phyloP scores from a whole-genome alignment of 2,797 vertebrate species.

The Microhierax caerulescens region DNA sequence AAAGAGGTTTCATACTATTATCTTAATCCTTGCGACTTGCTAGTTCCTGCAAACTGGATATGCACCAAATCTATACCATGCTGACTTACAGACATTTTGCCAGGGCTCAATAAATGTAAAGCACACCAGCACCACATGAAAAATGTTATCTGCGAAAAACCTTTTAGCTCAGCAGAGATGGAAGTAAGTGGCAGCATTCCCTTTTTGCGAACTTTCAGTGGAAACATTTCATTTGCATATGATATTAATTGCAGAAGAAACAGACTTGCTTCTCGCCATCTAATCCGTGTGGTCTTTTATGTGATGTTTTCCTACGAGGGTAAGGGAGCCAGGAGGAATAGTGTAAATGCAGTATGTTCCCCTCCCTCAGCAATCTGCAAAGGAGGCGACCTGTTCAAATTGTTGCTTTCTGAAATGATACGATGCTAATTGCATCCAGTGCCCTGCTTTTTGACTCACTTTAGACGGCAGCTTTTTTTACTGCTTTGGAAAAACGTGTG shows the following conservation, averaged over 20 bases:
- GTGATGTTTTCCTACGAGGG: not conserved
- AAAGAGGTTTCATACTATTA: not conserved
- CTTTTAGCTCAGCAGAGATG: conserved; percentile 53
- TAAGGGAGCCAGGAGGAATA: rapidly evolving
- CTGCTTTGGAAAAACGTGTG: not conserved
- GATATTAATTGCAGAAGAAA: conserved; percentile 35
- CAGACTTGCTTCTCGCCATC: not conserved
- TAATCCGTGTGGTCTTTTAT: not conserved
- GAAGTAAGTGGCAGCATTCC: conserved; percentile 15
- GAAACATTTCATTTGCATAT: conserved; percentile 42
- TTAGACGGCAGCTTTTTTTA: not conserved
- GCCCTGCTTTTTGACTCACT: not conserved
- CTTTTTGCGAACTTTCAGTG: conserved; percentile 29
- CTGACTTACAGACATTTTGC: conserved; percentile 45
- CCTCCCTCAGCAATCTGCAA: not conserved
- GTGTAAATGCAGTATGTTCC: not conserved
- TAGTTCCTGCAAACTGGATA: not conserved
- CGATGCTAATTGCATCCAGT: not conserved
- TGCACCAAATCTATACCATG: not conserved
- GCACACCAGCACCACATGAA: not conserved
- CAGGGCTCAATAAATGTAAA: conserved; percentile 32
- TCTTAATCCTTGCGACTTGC: not conserved
- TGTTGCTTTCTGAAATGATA: not conserved
- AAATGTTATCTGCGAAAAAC: conserved; percentile 39
- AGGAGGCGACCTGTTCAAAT: not conserved